A percentile compares a stretch with the other conserved stretches of the same genome.
Conservation (phyloP, 2,888 invertebrate genomes). For the Torymus tubicola region DNA sequence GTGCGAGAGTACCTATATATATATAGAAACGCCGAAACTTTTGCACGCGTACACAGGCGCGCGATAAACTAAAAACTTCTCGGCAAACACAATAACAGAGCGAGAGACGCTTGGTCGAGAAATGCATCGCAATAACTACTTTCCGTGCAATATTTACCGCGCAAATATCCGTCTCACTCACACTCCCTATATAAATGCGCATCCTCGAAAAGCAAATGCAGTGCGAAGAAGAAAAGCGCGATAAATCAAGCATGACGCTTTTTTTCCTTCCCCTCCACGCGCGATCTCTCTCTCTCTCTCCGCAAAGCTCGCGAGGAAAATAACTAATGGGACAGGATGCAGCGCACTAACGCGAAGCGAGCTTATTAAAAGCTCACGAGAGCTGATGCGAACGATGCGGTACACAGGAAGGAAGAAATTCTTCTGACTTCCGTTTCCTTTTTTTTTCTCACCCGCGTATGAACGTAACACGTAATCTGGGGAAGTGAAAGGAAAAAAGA, state of each 20-base stretch:
- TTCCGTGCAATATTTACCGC: constrained; percentile 41
- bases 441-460: too few relatives aligned
- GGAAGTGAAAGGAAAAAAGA: too few relatives aligned
- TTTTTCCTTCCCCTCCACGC: background rate
- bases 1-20: background rate
- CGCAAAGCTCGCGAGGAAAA: constrained; percentile 12
- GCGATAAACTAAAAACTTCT: constrained; percentile 32
- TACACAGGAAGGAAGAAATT: too few relatives aligned
- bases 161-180: constrained; percentile 17
- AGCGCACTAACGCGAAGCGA: background rate
- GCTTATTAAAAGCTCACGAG: background rate
- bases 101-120: background rate
- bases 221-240: constrained; percentile 23
- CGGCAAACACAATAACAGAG: constrained; percentile 30
- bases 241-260: constrained; percentile 29
- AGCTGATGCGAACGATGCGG: background rate
- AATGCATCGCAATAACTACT: constrained; percentile 35
- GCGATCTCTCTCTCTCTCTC: background rate
- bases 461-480: too few relatives aligned
- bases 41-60: background rate
- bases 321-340: constrained; percentile 26
- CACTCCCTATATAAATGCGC: constrained; percentile 5
- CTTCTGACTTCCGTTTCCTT: too few relatives aligned
- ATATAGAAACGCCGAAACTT: constrained; percentile 18
- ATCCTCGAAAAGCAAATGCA: constrained; percentile 34